These are phyloP conservation scores for Ophonus ardosiacus DNA, from an alignment of 2,888 invertebrate genomes.

Conservation along the genomic window DNA sequence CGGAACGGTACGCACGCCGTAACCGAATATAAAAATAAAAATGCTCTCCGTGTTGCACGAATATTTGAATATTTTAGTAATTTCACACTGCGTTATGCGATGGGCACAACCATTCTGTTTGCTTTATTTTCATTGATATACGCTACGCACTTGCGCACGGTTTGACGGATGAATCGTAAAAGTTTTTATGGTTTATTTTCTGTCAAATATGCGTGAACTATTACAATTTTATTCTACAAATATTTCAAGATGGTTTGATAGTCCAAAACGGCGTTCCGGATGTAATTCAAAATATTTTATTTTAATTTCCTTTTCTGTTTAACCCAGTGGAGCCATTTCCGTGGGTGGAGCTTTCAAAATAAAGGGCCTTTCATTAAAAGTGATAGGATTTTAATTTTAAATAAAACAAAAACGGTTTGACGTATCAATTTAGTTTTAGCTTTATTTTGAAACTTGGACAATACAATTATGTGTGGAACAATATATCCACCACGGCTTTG, in stretches of 20 bases:
- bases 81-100: conserved; percentile 41
- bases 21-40: conserved; percentile 28
- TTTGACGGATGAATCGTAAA: not conserved
- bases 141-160: conserved; percentile 18
- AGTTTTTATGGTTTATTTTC: not conserved
- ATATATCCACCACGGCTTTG: too few relatives aligned
- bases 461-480: too few relatives aligned
- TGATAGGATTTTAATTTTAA: too few relatives aligned
- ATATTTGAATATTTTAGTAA: conserved; percentile 53
- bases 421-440: too few relatives aligned
- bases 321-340: not conserved
- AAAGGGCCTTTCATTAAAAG: not conserved
- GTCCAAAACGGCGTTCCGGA: too few relatives aligned
- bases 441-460: too few relatives aligned
- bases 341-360: not conserved
- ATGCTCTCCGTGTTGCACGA: conserved; percentile 17
- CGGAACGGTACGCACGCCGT: conserved; percentile 26
- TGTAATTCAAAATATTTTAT: not conserved
- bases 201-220: not conserved
- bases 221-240: not conserved
- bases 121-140: conserved; percentile 41
- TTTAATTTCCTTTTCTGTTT: not conserved
- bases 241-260: not conserved
- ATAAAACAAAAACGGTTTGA: too few relatives aligned
- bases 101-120: not conserved